Evolutionary conservation across 1,140 invertebrate species (phyloP), one percentile per base, ranked within the genome.

Genomic region (Caenorhabditis brenneri): DNA sequence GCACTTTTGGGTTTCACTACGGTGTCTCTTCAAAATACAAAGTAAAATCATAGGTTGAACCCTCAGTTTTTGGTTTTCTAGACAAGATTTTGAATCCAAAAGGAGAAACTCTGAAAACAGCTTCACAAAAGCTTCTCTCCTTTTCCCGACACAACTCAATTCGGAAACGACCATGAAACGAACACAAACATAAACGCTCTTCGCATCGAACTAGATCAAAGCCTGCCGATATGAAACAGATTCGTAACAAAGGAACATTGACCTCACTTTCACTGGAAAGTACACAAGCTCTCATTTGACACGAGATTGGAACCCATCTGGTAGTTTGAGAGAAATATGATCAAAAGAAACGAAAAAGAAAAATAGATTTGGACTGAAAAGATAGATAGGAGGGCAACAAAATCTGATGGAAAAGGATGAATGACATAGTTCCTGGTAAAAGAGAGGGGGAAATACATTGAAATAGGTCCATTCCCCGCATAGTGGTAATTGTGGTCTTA

Each of bases 401-500:
- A 58, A 58, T 42, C 12, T 42, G 39, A 42, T 42, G 12, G 12
- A 42, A 42, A 42, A 42, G 33, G 33, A 74, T 74, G 22, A 42
- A 74, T 74, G 65, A 74, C 65, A 74, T 42, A 74, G 65, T 74
- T 74, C 65, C 65, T 74, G 36, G n/a, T 10, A 31, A 24, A n/a
- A 42, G 15, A 19, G 16, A 5, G 22, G 9, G 55, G 36, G 58
- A 19, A 65, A 65, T 27, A 65, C 31, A 65, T 36, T 42, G 36
- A 74, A 42, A 74, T 74, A 74, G 65, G 65, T 74, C 60, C 60
- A 36, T 65, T 39, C 36, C 65, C 36, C 65, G 65, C 65, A 74
- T 74, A 74, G 65, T 74, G 65, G 65, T 74, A 74, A 74, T 42
- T 74, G 65, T 74, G 65, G 65, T 42, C 65, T 74, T 42, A 74